Evolutionary conservation across 1,140 invertebrate species (phyloP).

Genomic region (Saccostrea cuccullata): DNA sequence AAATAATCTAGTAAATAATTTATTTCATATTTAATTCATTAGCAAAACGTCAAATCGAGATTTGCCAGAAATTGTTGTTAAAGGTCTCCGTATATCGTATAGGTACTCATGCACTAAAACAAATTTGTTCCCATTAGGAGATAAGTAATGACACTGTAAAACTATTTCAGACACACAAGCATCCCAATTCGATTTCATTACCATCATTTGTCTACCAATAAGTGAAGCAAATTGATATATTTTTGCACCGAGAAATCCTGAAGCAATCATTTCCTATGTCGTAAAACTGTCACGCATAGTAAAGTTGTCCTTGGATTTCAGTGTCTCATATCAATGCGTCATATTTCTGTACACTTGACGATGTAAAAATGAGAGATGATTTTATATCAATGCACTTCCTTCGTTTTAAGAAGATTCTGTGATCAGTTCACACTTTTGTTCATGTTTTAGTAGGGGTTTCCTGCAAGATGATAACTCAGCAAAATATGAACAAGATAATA

Average conservation of each 20-base stretch:
- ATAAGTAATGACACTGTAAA: not conserved
- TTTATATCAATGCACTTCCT: constrained; percentile 31
- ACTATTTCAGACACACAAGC: not conserved
- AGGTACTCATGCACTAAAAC: not conserved
- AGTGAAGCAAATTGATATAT: constrained; percentile 1
- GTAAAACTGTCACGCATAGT: constrained; percentile 20
- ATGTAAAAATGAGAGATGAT: not conserved
- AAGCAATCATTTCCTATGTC: not conserved
- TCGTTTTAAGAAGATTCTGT: constrained; percentile 8
- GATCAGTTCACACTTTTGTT: not conserved
- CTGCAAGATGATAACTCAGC: not conserved
- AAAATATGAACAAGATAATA: too few species aligned
- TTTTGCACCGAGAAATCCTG: constrained; percentile 12
- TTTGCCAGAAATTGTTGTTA: too few species aligned
- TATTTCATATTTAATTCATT: too few species aligned
- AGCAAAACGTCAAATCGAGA: too few species aligned
- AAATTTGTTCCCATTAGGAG: too few species aligned
- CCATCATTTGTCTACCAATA: not conserved
- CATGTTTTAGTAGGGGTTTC: constrained; percentile 10
- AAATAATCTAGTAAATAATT: too few species aligned
- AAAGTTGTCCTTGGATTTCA: not conserved
- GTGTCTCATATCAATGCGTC: constrained; percentile 7
- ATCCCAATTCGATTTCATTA: not conserved
- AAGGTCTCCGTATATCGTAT: too few species aligned
- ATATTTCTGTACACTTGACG: not conserved